Percentiles rank a stretch among this genome's conserved stretches.
phyloP scores from a whole-genome alignment of 1,140 invertebrate genomes.

The Matsumurasca onukii region DNA sequence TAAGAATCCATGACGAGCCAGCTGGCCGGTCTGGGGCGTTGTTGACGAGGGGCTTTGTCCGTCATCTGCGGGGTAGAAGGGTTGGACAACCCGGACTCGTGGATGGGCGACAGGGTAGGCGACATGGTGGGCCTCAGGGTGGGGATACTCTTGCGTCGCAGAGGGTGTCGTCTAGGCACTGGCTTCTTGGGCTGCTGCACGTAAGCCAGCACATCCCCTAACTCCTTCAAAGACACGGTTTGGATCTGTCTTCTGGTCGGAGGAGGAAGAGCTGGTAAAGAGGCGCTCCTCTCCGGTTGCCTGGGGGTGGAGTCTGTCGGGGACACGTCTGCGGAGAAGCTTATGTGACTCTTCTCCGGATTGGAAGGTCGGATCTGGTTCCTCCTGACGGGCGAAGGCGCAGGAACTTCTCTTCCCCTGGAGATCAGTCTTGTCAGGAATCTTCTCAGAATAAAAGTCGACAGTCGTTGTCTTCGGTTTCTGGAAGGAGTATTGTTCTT shows the following conservation, averaged over 20 bases:
- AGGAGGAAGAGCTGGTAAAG: constrained; percentile 51
- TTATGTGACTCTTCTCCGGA: constrained; percentile 22
- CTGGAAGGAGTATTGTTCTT: background rate
- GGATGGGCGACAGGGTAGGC: constrained; percentile 63
- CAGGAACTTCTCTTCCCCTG: background rate
- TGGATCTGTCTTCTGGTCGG: constrained; percentile 51
- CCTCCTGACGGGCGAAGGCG: constrained; percentile 26
- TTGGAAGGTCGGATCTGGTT: constrained; percentile 35
- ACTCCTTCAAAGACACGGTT: constrained; percentile 48
- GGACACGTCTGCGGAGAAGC: constrained; percentile 18
- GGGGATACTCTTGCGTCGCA: constrained; percentile 50
- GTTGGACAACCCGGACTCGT: constrained; percentile 71
- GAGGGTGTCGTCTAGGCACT: constrained; percentile 34
- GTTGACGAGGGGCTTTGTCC: constrained; percentile 34
- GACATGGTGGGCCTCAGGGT: constrained; percentile 55
- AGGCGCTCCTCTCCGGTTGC: constrained; percentile 39
- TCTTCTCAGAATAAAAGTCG: background rate
- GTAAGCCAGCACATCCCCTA: constrained; percentile 52
- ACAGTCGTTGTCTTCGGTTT: background rate
- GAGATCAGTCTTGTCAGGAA: constrained; percentile 20
- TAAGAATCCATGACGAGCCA: constrained; percentile 34
- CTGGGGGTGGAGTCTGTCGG: constrained; percentile 35
- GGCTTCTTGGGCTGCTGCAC: constrained; percentile 42
- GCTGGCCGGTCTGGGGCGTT: constrained; percentile 28
- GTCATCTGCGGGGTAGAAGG: constrained; percentile 48